Evolutionary conservation across 2,113 vertebrate genomes (phyloP), one percentile per base, ranked within the genome.

Genomic region (Zeus faber): DNA sequence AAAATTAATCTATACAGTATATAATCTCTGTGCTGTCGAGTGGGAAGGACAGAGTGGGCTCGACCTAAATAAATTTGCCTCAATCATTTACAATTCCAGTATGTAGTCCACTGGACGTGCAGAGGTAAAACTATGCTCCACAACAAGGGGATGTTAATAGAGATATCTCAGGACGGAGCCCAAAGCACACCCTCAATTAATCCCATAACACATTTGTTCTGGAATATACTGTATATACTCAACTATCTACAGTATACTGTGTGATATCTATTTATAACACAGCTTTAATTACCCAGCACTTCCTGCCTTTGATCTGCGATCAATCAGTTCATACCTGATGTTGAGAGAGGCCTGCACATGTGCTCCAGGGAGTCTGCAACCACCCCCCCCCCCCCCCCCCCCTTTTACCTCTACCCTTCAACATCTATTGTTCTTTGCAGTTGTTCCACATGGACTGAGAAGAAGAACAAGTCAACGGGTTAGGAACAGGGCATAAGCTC

Each of bases 221-320:
- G 70, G 72, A 80, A 73, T 49, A 78, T 74, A 65, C n/a, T n/a
- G n/a, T n/a, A n/a, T n/a, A n/a, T n/a, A n/a, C n/a, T n/a, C n/a
- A n/a, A n/a, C 58, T 57, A 84, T 77, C 56, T 65, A 45, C 62
- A 25, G 45, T 66, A 65, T 65, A 64, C 44, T 57, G 18, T 76
- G 64, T 16, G 53, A 67, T 77, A 67, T 78, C 76, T 87, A 83
- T 87, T 86, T 82, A 86, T 85, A 72, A 64, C 49, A 26, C 51
- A 53, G 59, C 76, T 79, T 84, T 81, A 84, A 85, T 84, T 54
- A 82, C 76, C 77, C 65, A 71, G 57, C 26, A 77, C 64, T 70
- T 84, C 75, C 81, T 82, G 77, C 65, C 83, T 85, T 85, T 87
- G 77, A 84, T 78, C 72, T 85, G 73, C 31, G 75, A 86, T 85